Conservation (phyloP, 2,797 vertebrate species). For the Enteromius fasciolatus region DNA sequence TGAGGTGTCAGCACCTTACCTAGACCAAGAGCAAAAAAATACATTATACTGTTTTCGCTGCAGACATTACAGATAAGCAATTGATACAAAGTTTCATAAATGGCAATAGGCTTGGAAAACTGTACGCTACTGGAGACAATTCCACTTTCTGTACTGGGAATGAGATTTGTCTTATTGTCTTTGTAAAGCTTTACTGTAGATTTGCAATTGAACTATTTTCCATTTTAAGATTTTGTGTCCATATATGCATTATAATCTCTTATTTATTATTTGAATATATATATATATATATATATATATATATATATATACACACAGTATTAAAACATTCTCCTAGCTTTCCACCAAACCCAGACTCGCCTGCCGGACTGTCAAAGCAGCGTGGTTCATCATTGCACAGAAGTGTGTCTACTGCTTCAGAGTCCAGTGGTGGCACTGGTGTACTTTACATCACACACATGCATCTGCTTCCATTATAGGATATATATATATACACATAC, state of each 20-base stretch:
- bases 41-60: constrained; percentile 38
- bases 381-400: neutral
- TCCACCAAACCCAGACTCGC: neutral
- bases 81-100: constrained; percentile 44
- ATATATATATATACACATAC: too few relatives aligned
- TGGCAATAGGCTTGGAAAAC: constrained; percentile 6
- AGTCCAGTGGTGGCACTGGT: neutral
- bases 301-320: too few relatives aligned
- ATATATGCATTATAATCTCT: neutral
- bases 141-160: constrained; percentile 35
- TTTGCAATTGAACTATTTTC: neutral
- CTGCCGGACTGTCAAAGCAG: neutral
- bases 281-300: neutral
- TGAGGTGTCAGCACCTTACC: constrained; percentile 12
- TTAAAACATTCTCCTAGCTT: neutral
- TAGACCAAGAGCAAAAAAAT: constrained; percentile 16
- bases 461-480: neutral
- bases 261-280: neutral
- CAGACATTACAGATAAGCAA: constrained; percentile 54
- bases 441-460: neutral
- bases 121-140: constrained; percentile 25
- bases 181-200: constrained; percentile 25
- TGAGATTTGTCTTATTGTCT: constrained; percentile 36
- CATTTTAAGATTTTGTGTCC: neutral
- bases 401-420: neutral